Conservation (phyloP, 1,140 invertebrate species). For the Triops cancriformis region DNA sequence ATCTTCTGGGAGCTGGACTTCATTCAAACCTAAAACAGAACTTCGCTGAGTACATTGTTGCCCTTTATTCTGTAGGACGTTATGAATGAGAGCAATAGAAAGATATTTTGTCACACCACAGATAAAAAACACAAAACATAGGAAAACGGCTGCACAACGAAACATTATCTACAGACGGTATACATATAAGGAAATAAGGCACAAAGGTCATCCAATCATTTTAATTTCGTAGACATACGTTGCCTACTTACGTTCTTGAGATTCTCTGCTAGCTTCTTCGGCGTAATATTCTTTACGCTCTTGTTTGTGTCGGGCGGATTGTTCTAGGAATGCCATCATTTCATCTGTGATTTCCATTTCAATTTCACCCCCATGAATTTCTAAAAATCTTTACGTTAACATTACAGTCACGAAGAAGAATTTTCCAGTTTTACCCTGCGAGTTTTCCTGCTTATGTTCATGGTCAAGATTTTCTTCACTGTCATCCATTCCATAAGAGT, state of each 20-base stretch:
- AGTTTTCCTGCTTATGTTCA: too few species aligned
- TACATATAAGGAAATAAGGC: too few species aligned
- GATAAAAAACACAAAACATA: too few species aligned
- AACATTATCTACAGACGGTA: too few species aligned
- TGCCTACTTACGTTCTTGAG: not conserved
- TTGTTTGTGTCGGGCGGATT: constrained; percentile 49
- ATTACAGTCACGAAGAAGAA: too few species aligned
- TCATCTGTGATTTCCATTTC: constrained; percentile 55
- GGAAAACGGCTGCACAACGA: too few species aligned
- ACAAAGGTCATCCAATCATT: too few species aligned
- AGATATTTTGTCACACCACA: not conserved
- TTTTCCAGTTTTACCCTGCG: too few species aligned
- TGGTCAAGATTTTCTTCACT: not conserved
- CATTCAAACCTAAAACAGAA: constrained; percentile 29
- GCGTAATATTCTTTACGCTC: constrained; percentile 37
- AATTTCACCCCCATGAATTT: constrained; percentile 34
- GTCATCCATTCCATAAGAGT: not conserved
- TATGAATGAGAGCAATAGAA: not conserved
- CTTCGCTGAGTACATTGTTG: not conserved
- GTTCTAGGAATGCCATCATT: constrained; percentile 53
- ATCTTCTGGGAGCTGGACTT: constrained; percentile 25
- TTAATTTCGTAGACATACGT: too few species aligned
- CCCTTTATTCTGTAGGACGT: not conserved
- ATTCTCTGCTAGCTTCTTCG: not conserved
- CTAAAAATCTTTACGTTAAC: too few species aligned